Evolutionary conservation across 1,140 invertebrate genomes (phyloP).

Genomic region (Aporrectodea caliginosa): DNA sequence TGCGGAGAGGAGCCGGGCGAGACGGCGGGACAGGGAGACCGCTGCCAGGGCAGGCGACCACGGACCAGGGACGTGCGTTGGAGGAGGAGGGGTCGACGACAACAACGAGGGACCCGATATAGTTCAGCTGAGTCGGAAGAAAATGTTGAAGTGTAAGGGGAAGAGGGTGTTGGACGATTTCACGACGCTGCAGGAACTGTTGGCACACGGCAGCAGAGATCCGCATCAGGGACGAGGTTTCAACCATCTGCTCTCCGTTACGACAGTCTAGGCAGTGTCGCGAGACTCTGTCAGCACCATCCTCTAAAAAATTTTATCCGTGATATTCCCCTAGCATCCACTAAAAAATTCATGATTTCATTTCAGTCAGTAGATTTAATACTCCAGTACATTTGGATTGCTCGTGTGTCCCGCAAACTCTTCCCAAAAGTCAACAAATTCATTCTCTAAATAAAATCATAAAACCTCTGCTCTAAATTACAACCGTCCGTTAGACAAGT

Average conservation of each 20-base stretch:
- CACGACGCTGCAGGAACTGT: conserved; percentile 59
- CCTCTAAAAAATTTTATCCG: too few relatives aligned
- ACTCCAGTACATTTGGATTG: too few relatives aligned
- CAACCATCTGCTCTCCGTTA: conserved; percentile 53
- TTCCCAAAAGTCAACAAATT: too few relatives aligned
- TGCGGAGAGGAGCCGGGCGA: not conserved
- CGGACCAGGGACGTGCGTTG: conserved; percentile 45
- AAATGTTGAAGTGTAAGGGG: conserved; percentile 57
- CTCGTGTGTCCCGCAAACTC: too few relatives aligned
- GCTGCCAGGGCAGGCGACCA: conserved; percentile 31
- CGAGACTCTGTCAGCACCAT: too few relatives aligned
- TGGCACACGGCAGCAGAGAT: conserved; percentile 55
- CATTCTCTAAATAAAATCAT: too few relatives aligned
- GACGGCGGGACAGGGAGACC: not conserved
- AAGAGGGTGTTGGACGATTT: conserved; percentile 59
- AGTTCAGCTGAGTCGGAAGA: conserved; percentile 57
- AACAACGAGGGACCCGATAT: conserved; percentile 43
- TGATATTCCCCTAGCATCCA: too few relatives aligned
- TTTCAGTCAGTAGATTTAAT: too few relatives aligned
- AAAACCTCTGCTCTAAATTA: too few relatives aligned
- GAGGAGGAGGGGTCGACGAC: conserved; percentile 43
- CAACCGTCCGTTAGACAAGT: too few relatives aligned
- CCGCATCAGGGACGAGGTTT: conserved; percentile 44
- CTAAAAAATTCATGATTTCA: too few relatives aligned
- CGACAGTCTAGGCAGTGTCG: conserved; percentile 46